Conservation (phyloP, 1,140 invertebrate genomes). For the Pseudachorutes palmiensis region DNA sequence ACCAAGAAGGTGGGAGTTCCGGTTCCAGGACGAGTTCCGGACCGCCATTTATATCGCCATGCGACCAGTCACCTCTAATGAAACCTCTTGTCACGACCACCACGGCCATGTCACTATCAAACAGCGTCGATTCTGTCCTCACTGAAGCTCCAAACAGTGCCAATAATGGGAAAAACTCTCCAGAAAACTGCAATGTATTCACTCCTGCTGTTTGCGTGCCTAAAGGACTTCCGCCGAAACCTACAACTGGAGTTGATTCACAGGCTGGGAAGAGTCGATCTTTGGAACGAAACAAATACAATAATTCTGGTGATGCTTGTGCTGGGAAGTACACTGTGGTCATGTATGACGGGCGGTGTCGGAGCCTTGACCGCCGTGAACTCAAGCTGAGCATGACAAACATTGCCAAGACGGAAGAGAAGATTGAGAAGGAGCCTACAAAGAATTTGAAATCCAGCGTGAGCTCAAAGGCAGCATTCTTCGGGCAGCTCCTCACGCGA, state of each 20-base stretch:
- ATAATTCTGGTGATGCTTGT: slow-evolving; percentile 17
- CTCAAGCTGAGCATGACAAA: background rate
- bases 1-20: background rate
- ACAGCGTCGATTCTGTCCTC: slow-evolving; percentile 33
- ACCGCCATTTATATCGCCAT: slow-evolving; percentile 35
- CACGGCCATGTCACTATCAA: slow-evolving; percentile 22
- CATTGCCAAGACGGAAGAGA: slow-evolving; percentile 20
- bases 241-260: slow-evolving; percentile 15
- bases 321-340: slow-evolving; percentile 30
- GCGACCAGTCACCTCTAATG: background rate
- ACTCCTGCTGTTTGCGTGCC: slow-evolving; percentile 26
- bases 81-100: slow-evolving; percentile 8
- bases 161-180: background rate
- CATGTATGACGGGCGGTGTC: slow-evolving; percentile 26
- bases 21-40: slow-evolving; percentile 30
- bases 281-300: slow-evolving; percentile 27
- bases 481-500: slow-evolving; percentile 32
- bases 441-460: slow-evolving; percentile 31
- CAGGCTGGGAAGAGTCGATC: slow-evolving; percentile 28
- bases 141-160: slow-evolving; percentile 11
- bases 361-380: slow-evolving; percentile 12
- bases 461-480: slow-evolving; percentile 36
- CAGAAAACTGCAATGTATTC: slow-evolving; percentile 24
- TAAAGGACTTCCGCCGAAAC: slow-evolving; percentile 35
- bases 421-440: slow-evolving; percentile 29